phyloP scores from a whole-genome alignment of 2,113 vertebrate species.

The Myotis brandtii region DNA sequence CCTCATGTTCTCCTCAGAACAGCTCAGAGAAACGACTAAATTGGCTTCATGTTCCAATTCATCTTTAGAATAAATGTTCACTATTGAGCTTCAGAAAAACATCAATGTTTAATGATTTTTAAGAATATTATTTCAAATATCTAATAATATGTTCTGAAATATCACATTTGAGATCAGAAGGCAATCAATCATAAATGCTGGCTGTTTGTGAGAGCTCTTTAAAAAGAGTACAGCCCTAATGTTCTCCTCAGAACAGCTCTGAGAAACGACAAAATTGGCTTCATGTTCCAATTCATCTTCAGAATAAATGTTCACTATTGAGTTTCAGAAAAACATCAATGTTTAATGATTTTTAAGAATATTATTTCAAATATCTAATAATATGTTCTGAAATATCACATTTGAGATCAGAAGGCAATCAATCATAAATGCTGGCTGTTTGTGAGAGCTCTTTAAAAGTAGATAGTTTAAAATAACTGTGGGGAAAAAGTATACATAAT shows the following conservation, averaged over 20 bases:
- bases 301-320: too few relatives aligned
- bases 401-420: too few relatives aligned
- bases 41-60: not conserved
- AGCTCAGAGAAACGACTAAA: not conserved
- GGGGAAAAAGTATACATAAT: not conserved
- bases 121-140: not conserved
- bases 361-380: too few relatives aligned
- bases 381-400: too few relatives aligned
- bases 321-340: too few relatives aligned
- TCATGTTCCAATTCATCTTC: too few relatives aligned
- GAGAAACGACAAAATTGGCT: too few relatives aligned
- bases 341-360: too few relatives aligned
- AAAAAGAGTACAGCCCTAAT: too few relatives aligned
- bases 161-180: not conserved
- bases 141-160: not conserved
- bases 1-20: not conserved
- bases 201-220: not conserved
- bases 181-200: constrained; percentile 3
- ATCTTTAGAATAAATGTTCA: constrained; percentile 11
- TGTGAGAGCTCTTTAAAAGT: too few relatives aligned
- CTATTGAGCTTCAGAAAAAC: not conserved
- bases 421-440: too few relatives aligned
- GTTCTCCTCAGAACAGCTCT: too few relatives aligned
- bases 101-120: not conserved
- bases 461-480: not conserved